Conservation (phyloP, 2,113 vertebrate genomes). For the Neolamprologus sp. region DNA sequence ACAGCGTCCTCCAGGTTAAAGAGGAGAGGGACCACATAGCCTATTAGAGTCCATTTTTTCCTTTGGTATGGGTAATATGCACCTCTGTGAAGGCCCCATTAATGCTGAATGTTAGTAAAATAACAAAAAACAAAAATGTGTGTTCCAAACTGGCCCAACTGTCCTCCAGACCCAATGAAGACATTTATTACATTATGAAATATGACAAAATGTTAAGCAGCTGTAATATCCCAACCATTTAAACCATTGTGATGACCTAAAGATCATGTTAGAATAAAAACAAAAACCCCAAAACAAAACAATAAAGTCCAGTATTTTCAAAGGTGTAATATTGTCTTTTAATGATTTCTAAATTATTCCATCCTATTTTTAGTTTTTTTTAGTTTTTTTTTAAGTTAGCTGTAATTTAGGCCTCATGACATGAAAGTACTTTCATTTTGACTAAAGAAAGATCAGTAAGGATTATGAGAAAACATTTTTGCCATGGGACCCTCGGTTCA, state of each 20-base stretch:
- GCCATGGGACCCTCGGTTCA: not conserved
- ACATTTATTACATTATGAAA: not conserved
- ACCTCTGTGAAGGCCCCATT: not conserved
- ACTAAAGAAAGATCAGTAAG: not conserved
- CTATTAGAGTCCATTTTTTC: not conserved
- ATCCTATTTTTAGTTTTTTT: rapidly evolving
- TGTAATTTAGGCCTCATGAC: not conserved
- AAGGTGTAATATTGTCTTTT: not conserved
- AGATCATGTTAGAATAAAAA: not conserved
- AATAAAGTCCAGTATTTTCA: not conserved
- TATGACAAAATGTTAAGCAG: not conserved
- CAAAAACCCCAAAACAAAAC: rapidly evolving
- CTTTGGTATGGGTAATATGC: not conserved
- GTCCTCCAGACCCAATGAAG: not conserved
- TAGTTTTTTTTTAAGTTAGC: not conserved
- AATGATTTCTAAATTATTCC: not conserved
- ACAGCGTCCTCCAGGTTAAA: not conserved
- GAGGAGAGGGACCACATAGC: not conserved
- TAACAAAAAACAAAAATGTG: rapidly evolving
- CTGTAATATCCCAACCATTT: not conserved
- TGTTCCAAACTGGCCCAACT: rapidly evolving
- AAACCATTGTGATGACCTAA: not conserved
- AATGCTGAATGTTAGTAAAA: not conserved
- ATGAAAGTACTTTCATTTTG: not conserved
- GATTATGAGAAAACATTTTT: not conserved